A percentile compares a stretch with the other conserved stretches of the same genome.
Conservation (phyloP, 2,888 invertebrate genomes). For the Silvanus unidentatus region DNA sequence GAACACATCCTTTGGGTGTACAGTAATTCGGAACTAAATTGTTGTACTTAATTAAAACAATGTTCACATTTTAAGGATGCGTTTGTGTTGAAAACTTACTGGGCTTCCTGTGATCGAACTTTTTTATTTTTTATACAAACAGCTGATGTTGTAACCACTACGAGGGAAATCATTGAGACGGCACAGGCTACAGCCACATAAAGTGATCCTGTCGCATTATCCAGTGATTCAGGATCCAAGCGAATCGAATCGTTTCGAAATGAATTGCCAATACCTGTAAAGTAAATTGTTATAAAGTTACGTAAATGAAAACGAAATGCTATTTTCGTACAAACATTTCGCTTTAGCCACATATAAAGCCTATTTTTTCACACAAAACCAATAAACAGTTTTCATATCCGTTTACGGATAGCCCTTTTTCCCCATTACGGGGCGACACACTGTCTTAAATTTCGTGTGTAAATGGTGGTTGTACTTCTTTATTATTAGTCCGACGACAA, state of each 20-base stretch:
- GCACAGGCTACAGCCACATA: constrained; percentile 81
- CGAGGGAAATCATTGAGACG: constrained; percentile 60
- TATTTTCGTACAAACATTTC: constrained; percentile 2
- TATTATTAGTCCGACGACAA: too few relatives aligned
- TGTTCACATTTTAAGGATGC: not conserved
- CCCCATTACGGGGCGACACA: not conserved
- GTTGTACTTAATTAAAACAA: not conserved
- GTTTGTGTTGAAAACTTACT: constrained; percentile 52
- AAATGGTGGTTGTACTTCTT: too few relatives aligned
- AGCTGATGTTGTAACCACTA: constrained; percentile 64
- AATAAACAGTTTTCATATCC: constrained; percentile 24
- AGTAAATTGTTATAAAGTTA: constrained; percentile 15
- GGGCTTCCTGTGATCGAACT: constrained; percentile 61
- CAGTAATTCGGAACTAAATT: not conserved
- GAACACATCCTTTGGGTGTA: too few relatives aligned
- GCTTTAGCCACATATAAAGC: not conserved
- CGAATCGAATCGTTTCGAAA: constrained; percentile 69
- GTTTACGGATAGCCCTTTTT: constrained; percentile 10
- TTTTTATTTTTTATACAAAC: constrained; percentile 64
- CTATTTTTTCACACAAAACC: constrained; percentile 10
- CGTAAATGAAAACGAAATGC: constrained; percentile 20
- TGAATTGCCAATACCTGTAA: constrained; percentile 42
- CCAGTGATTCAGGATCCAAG: constrained; percentile 61
- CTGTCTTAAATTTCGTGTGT: too few relatives aligned
- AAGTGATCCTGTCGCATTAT: constrained; percentile 61